Conservation (phyloP, 2,113 vertebrate genomes). For the Scolopax mira region DNA sequence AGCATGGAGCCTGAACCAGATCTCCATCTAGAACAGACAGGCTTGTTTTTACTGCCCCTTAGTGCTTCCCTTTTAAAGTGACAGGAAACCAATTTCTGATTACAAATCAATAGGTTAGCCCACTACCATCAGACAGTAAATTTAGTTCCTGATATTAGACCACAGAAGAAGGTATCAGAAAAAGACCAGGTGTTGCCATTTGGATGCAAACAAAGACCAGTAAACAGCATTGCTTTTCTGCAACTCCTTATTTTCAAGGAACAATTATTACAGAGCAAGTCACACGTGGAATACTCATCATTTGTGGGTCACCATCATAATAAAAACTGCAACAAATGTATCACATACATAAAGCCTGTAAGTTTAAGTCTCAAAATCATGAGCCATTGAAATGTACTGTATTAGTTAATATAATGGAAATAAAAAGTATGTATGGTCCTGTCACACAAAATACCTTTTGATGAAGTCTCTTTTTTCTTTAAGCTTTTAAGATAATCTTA, state of each 20-base stretch:
- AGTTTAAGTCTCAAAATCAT: not conserved
- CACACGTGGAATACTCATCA: not conserved
- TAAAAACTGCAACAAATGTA: not conserved
- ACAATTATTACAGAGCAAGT: not conserved
- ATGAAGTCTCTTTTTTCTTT: constrained; percentile 75
- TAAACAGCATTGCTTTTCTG: not conserved
- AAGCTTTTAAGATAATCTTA: constrained; percentile 85
- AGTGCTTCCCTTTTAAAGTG: constrained; percentile 76
- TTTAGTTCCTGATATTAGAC: not conserved
- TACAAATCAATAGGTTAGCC: constrained; percentile 68
- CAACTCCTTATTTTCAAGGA: not conserved
- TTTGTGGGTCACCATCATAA: not conserved
- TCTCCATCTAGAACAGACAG: constrained; percentile 52
- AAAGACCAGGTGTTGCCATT: not conserved
- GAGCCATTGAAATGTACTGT: not conserved
- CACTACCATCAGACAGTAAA: constrained; percentile 22
- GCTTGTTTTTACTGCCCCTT: constrained; percentile 76
- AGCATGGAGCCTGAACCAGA: constrained; percentile 27
- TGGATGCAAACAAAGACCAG: not conserved
- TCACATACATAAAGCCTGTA: not conserved
- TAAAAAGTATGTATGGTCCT: constrained; percentile 39
- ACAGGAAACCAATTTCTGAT: constrained; percentile 77
- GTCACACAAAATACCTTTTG: constrained; percentile 75
- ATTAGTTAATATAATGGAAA: constrained; percentile 32
- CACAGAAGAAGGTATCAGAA: not conserved